phyloP scores from a whole-genome alignment of 2,888 invertebrate species.

The Argyra leucocephala region DNA sequence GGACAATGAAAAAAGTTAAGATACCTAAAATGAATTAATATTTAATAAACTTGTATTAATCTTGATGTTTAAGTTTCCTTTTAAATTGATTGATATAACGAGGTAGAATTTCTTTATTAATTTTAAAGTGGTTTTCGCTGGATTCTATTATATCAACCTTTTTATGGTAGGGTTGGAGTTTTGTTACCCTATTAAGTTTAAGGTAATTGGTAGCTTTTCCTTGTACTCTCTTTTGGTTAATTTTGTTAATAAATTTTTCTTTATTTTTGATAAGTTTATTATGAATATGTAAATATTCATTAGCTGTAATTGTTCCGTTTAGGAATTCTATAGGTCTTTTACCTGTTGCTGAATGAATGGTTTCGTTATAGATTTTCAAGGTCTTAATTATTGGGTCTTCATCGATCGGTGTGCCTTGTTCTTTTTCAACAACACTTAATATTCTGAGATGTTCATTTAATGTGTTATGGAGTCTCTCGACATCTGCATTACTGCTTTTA shows the following conservation, averaged over 20 bases:
- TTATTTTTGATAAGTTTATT: background rate
- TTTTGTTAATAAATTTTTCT: background rate
- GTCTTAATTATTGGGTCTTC: conserved; percentile 9
- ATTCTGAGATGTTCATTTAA: background rate
- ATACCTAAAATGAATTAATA: background rate
- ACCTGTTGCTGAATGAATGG: conserved; percentile 11
- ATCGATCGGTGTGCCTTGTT: conserved; percentile 9
- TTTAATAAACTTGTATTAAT: conserved; percentile 7
- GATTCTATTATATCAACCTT: conserved; percentile 11
- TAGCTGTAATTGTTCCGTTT: background rate
- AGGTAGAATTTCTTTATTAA: conserved; percentile 13
- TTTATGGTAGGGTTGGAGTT: conserved; percentile 15
- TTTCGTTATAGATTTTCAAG: background rate
- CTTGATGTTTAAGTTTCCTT: conserved; percentile 15
- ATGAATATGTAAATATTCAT: conserved; percentile 10
- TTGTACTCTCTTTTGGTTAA: background rate
- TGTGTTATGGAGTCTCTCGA: background rate
- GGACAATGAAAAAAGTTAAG: background rate
- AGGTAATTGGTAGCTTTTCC: conserved; percentile 12
- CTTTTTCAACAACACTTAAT: background rate
- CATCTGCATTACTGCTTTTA: background rate
- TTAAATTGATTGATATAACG: conserved; percentile 14
- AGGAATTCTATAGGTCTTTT: conserved; percentile 11
- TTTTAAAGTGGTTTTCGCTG: conserved; percentile 9
- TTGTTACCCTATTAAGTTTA: conserved; percentile 14